phyloP scores from a whole-genome alignment of 2,888 invertebrate genomes.

The Dicycla oo region DNA sequence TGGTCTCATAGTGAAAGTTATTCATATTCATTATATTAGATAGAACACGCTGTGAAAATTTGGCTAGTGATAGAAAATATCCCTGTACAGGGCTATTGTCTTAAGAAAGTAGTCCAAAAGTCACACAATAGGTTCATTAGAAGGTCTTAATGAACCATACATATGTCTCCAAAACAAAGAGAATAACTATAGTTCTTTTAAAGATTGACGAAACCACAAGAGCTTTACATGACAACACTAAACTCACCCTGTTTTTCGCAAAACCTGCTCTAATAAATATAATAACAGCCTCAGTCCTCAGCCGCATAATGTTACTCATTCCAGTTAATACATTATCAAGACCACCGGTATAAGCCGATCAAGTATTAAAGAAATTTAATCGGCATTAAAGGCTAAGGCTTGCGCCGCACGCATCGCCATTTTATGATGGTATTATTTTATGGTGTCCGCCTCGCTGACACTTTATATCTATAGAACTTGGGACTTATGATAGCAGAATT shows the following conservation, averaged over 20 bases:
- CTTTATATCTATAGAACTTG: slow-evolving; percentile 44
- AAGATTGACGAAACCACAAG: background rate
- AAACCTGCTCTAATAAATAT: slow-evolving; percentile 46
- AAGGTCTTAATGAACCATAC: background rate
- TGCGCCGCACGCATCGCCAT: slow-evolving; percentile 55
- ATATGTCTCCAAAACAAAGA: background rate
- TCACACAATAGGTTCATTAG: background rate
- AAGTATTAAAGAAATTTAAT: slow-evolving; percentile 68
- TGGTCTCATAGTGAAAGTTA: too few relatives aligned
- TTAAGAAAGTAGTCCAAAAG: background rate
- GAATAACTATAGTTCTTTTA: background rate
- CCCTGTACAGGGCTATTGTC: too few relatives aligned
- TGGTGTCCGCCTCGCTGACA: slow-evolving; percentile 50
- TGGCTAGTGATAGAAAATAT: too few relatives aligned
- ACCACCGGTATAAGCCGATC: slow-evolving; percentile 62
- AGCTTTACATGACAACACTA: background rate
- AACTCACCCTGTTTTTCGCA: slow-evolving; percentile 1
- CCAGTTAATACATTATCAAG: slow-evolving; percentile 54
- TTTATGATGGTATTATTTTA: slow-evolving; percentile 62
- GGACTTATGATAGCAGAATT: slow-evolving; percentile 49
- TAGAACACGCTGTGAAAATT: too few relatives aligned
- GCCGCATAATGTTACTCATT: slow-evolving; percentile 52
- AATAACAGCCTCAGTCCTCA: slow-evolving; percentile 8
- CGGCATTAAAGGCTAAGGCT: slow-evolving; percentile 44
- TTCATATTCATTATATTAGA: too few relatives aligned